Base-by-base conservation (phyloP, 2,113 vertebrate genomes). In the Catharus bicknelli region DNA sequence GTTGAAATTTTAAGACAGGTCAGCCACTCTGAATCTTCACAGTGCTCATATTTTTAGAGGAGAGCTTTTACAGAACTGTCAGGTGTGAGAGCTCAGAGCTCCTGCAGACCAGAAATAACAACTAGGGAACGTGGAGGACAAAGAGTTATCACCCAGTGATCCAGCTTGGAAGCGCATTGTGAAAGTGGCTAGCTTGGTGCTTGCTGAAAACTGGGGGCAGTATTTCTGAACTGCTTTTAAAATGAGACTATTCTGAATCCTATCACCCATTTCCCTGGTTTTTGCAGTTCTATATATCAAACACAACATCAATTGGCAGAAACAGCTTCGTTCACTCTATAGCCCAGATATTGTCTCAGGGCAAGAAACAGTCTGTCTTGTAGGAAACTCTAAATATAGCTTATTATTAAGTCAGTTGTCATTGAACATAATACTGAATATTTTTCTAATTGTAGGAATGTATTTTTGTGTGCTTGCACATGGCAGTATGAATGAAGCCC, bases 141-240 rank as follows among this genome's bases (percentile, higher is more conserved):
- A 83, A 59, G 34, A 36, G 15, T 20, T 67, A 36, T 34, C 29
- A 57, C 5, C 11, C 55, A 66, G 25, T 30, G 11, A 61, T 16
- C 17, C 21, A 64, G 3, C n/a, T 55, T n/a, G 26, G 11, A 81
- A 69, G 40, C 36, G 42, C 0, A 0, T 8, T 73, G n/a, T 78
- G n/a, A 30, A 80, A 72, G 34, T 23, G 40, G 22, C 16, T 80
- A 54, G 14, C 15, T 36, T 13, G 18, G 55, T 61, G 5, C 40
- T 81, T 64, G 11, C n/a, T 77, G 40, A 8, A 55, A 63, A 59
- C 0, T 1, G 0, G 10, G 26, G 29, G 15, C 6, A 50, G 10
- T 14, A 29, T 77, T 84, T 54, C 63, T 68, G 32, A 77, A 23
- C 16, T 55, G 11, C 55, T 78, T 87, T 74, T 66, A 59, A 32